phyloP scores from a whole-genome alignment of 2,113 vertebrate species.

The Phocoena sinus region DNA sequence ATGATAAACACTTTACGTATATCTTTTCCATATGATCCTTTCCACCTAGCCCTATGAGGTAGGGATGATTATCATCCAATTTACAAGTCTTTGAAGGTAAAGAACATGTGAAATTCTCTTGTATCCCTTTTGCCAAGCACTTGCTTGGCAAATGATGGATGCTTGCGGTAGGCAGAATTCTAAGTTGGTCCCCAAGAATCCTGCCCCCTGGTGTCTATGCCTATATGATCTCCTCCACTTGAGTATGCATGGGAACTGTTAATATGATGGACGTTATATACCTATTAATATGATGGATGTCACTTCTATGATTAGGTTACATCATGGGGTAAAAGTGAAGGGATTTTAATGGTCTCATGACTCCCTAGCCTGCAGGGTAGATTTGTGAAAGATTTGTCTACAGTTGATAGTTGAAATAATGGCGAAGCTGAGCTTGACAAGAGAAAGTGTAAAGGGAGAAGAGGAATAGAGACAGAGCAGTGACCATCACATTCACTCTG shows the following conservation, averaged over 20 bases:
- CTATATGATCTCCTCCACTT: background rate
- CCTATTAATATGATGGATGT: background rate
- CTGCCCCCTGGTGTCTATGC: background rate
- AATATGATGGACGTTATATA: background rate
- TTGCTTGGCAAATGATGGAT: background rate
- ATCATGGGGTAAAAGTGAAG: background rate
- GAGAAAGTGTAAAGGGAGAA: background rate
- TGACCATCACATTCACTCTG: background rate
- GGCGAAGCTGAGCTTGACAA: background rate
- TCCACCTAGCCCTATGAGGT: background rate
- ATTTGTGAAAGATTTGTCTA: background rate
- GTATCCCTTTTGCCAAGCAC: background rate
- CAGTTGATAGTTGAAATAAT: background rate
- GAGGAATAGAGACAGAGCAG: background rate
- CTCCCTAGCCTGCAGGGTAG: background rate
- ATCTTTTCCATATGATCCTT: background rate
- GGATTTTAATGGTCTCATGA: background rate
- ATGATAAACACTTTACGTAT: background rate
- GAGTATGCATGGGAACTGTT: background rate
- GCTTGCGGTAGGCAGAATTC: background rate
- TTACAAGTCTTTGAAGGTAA: background rate
- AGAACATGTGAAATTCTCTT: background rate
- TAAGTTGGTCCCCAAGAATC: background rate
- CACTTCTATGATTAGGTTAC: background rate
- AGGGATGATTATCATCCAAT: background rate